Base-by-base conservation (phyloP, 64 coral and sea anemone species). In the Acropora tenuis region DNA sequence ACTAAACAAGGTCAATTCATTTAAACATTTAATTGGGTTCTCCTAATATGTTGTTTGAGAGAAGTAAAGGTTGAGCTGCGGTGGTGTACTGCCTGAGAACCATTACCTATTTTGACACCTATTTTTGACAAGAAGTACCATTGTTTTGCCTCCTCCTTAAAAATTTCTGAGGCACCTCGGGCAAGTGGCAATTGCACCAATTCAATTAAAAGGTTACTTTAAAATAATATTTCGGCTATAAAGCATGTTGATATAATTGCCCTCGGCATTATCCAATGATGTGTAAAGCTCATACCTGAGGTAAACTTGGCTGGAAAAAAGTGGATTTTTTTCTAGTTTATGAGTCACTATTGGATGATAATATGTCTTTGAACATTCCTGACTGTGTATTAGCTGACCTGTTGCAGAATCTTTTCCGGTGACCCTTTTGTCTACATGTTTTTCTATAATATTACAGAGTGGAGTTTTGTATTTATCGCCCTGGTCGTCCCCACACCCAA, bases 391-490 rank as follows among this genome's bases (percentile, higher is more conserved):
- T 53, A 53, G 50, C 50, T 53, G 50, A 53, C 50, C 50, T 53
- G 85, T 75, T 52, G 85, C 48, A n/a, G 60, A 69, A 73, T 74
- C 60, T 87, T 87, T 87, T 74, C 43, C 47, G 43, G 69, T 87
- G 42, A 87, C 68, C 46, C 69, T 44, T 87, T 88, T 88, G 73
- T 88, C 72, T 74, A 89, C 66, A 50, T 68, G 76, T 80, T 78
- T 89, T 90, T 81, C 81, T 80, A 90, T 67, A 60, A 90, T 80
- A 90, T 90, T 90, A 69, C 59, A 80, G 60, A 60, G 88, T 53
- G 77, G 61, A 68, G 77, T 82, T 90, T 82, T 90, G 78, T 90
- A 82, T 73, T 82, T 90, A 47, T 80, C 58, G 40, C 43, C 78
- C 43, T 73, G 79, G 43, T 80, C 77, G 16, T 71, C 57, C 16